Base-by-base conservation (phyloP, 2,113 vertebrate genomes). In the Eptesicus fuscus region DNA sequence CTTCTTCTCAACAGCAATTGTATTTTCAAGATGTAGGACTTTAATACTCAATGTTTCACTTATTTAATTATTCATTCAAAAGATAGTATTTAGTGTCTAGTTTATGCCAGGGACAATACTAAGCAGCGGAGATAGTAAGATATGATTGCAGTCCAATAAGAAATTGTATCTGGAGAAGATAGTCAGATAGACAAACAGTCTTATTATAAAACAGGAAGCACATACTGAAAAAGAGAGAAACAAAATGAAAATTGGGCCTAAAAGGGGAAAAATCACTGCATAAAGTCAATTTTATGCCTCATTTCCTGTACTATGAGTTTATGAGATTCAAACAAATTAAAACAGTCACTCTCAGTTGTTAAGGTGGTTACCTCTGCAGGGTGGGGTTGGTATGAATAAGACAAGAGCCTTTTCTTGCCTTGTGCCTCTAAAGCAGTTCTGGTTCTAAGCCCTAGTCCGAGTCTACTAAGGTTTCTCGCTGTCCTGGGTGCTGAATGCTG, bases 161-260 rank as follows among this genome's bases (percentile, higher is more conserved):
- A 96, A 95, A 90, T 90, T 63, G 12, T 12, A 35, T 83, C 28
- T 83, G 61, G 61, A 85, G 79, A 92, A 90, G 37, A 76, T 0
- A 44, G 51, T 37, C 49, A n/a, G 25, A 44, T 32, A 92, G 37
- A 83, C 16, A 20, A 73, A 70, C 12, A 51, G 25, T 12, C 16
- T 13, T 69, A 80, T 89, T 86, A 56, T 42, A 74, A 73, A 93
- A 87, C 18, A 49, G 23, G 28, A 83, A 56, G 14, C 7, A 65
- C 80, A 63, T 65, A 17, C n/a, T 17, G 76, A 87, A 73, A 49
- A 80, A 44, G 20, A 90, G 49, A 90, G n/a, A 83, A 67, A 73
- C 12, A 56, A 88, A 84, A 73, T 42, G 44, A 59, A 73, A 79
- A 73, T 10, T 37, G 44, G 7, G 4, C 65, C 40, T 65, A n/a